Evolutionary conservation across 2,888 invertebrate species (phyloP).

Genomic region (Perizoma affinitatum): DNA sequence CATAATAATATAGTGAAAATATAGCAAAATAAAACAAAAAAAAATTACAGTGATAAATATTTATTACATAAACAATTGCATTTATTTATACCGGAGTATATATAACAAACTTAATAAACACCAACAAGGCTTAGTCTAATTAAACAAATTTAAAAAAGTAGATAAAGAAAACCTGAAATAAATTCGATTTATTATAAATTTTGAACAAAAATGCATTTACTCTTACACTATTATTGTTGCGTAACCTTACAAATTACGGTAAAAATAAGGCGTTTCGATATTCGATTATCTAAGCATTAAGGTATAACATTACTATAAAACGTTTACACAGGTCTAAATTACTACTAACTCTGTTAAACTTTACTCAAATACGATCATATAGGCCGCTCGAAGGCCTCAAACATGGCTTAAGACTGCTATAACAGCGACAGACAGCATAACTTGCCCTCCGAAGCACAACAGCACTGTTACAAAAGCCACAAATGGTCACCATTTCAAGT

Average conservation of each 20-base stretch:
- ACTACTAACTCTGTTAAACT: constrained; percentile 2
- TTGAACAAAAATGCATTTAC: constrained; percentile 37
- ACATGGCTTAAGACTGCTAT: too few species aligned
- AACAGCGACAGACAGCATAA: too few species aligned
- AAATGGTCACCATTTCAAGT: too few species aligned
- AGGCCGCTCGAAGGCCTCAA: too few species aligned
- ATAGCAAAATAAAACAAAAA: too few species aligned
- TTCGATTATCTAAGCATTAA: constrained; percentile 20
- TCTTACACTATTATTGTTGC: constrained; percentile 39
- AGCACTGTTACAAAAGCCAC: too few species aligned
- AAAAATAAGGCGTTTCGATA: constrained; percentile 30
- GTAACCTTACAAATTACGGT: constrained; percentile 25
- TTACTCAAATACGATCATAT: too few species aligned
- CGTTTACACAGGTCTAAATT: constrained; percentile 4
- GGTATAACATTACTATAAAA: constrained; percentile 3
- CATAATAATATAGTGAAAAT: too few species aligned
- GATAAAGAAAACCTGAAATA: constrained; percentile 24
- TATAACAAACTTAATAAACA: constrained; percentile 24
- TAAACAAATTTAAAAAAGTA: constrained; percentile 6
- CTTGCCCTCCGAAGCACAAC: too few species aligned
- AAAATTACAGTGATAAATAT: constrained; percentile 35
- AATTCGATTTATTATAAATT: constrained; percentile 19
- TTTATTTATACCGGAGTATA: constrained; percentile 18
- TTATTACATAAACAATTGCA: constrained; percentile 32
- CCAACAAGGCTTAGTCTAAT: constrained; percentile 6